These are phyloP conservation scores for Apodemia hepburni DNA, from an alignment of 2,888 invertebrate genomes.

Conservation along the genomic window DNA sequence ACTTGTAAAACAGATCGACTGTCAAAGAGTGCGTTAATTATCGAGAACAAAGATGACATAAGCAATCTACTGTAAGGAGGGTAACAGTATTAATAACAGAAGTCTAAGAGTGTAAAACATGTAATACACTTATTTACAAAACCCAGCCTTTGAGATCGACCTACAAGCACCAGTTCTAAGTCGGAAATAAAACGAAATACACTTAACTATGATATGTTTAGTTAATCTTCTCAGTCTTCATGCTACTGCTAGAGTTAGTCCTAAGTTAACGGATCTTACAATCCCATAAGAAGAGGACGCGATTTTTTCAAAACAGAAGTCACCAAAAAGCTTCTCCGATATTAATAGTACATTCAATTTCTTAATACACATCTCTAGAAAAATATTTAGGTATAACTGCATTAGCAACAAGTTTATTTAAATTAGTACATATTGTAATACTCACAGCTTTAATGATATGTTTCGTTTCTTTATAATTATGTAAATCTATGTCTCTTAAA, in stretches of 20 bases:
- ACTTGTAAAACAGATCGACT: background rate
- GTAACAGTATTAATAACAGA: conserved; percentile 39
- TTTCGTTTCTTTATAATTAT: conserved; percentile 59
- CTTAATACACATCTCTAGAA: conserved; percentile 77
- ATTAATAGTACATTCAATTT: conserved; percentile 62
- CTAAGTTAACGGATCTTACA: conserved; percentile 75
- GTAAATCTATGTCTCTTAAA: conserved; percentile 61
- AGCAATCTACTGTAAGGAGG: conserved; percentile 9
- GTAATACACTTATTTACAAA: conserved; percentile 73
- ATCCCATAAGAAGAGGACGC: conserved; percentile 79
- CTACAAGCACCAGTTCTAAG: conserved; percentile 80
- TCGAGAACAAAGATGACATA: conserved; percentile 7
- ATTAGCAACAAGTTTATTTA: conserved; percentile 72
- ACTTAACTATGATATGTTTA: conserved; percentile 75
- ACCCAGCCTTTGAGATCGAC: conserved; percentile 78
- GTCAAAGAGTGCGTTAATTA: conserved; percentile 6
- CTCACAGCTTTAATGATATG: conserved; percentile 79
- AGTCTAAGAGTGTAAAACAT: conserved; percentile 70
- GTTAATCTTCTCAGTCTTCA: conserved; percentile 75
- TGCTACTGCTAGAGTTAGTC: conserved; percentile 76
- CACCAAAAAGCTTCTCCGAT: conserved; percentile 69
- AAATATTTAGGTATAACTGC: conserved; percentile 77
- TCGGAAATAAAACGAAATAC: conserved; percentile 74
- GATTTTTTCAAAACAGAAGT: conserved; percentile 69
- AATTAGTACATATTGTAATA: conserved; percentile 77